These are phyloP conservation scores for Centrocercus urophasianus DNA, from an alignment of 2,113 vertebrate genomes.

Conservation along the genomic window DNA sequence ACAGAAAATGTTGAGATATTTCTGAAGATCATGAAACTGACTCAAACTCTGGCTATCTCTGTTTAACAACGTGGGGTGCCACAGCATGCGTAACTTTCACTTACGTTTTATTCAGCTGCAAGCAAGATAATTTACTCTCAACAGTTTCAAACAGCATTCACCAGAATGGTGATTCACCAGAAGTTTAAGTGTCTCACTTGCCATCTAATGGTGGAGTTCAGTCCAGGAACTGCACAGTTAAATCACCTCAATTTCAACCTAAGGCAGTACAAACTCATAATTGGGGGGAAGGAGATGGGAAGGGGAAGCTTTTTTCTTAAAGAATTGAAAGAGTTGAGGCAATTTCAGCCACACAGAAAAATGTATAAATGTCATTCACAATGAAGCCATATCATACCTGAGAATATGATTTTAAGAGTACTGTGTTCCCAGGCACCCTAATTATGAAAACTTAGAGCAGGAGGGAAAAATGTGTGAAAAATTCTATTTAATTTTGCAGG, in stretches of 20 bases:
- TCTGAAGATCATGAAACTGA: background rate
- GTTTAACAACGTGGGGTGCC: background rate
- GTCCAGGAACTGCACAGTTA: background rate
- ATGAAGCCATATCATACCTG: background rate
- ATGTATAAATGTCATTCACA: background rate
- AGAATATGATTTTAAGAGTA: background rate
- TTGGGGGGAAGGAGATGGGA: no score
- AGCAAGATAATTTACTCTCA: background rate
- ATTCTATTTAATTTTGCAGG: slow-evolving; percentile 23
- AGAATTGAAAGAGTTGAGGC: background rate
- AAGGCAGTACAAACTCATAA: background rate
- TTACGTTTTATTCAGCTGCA: background rate
- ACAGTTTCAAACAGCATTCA: background rate
- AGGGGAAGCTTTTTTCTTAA: background rate
- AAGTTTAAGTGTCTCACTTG: background rate
- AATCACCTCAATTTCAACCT: slow-evolving; percentile 27
- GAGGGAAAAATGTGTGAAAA: slow-evolving; percentile 28
- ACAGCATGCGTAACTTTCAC: background rate
- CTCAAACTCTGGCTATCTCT: background rate
- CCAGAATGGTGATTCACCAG: background rate
- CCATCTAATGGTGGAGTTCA: background rate
- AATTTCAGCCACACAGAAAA: background rate
- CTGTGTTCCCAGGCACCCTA: slow-evolving; percentile 1
- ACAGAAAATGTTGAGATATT: background rate
- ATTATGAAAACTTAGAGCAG: slow-evolving; percentile 23